These are phyloP conservation scores for Cetonia aurata DNA, from an alignment of 2,888 invertebrate genomes.

Conservation along the genomic window DNA sequence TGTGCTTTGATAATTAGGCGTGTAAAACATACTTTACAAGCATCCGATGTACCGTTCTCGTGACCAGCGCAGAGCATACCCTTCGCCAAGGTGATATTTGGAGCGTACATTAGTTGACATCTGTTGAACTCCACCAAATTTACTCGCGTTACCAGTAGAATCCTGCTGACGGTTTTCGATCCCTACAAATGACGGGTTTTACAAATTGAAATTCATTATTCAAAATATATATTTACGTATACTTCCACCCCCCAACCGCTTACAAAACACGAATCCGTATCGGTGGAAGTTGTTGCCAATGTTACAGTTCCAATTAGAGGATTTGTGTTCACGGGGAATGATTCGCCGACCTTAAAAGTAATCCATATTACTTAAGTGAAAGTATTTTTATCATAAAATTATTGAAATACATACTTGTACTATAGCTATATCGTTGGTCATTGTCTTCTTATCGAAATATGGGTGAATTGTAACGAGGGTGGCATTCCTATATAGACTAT, in stretches of 20 bases:
- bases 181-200: conserved; percentile 43
- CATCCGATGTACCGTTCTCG: conserved; percentile 51
- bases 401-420: conserved; percentile 49
- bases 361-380: neutral
- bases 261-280: conserved; percentile 50
- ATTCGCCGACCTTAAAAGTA: conserved; percentile 45
- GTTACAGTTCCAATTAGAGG: conserved; percentile 46
- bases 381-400: neutral
- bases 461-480: conserved; percentile 53
- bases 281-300: conserved; percentile 42
- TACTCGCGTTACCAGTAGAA: conserved; percentile 51
- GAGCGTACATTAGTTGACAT: conserved; percentile 50
- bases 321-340: conserved; percentile 41
- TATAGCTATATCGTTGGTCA: conserved; percentile 56
- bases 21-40: conserved; percentile 53
- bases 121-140: conserved; percentile 48
- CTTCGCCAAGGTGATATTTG: conserved; percentile 43
- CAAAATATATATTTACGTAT: conserved; percentile 48
- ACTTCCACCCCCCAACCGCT: conserved; percentile 54
- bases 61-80: conserved; percentile 55
- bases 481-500: conserved; percentile 51
- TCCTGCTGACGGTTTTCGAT: conserved; percentile 50
- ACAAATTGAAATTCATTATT: neutral
- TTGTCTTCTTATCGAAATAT: conserved; percentile 48
- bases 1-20: too few relatives aligned